Evolutionary conservation across 2,113 vertebrate species (phyloP), one percentile per base, ranked within the genome.

Genomic region (Callocephalon fimbriatum): DNA sequence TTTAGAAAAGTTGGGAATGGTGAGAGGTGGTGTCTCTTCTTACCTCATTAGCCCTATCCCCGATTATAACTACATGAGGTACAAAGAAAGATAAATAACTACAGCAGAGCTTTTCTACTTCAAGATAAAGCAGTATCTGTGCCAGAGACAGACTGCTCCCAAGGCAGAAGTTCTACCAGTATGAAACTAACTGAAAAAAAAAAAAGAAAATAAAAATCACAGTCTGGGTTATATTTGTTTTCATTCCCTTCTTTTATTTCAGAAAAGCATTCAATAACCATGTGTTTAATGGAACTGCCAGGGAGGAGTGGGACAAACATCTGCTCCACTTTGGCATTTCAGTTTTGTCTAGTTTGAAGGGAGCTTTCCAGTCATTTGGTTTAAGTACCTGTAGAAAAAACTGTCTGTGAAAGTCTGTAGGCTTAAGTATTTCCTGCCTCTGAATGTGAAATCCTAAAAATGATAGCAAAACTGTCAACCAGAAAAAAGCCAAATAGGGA

Each of bases 241-340:
- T 78, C 13, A 93, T 85, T 95, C 85, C 78, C 59, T 83, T 83
- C 54, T 70, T 79, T 56, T 40, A 82, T 25, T 67, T 50, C 25
- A 4, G 65, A 92, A 76, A 81, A 73, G 42, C 26, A 74, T 56
- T 65, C 50, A 50, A 73, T 79, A 93, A 80, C 63, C 32, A 63
- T 31, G 59, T 25, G 44, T 90, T 91, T 75, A 78, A 91, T 40
- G 32, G 74, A 93, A 88, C 13, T 86, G 56, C 44, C 25, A 47
- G 48, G 59, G 40, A 92, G 66, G 48, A 92, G 70, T 35, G 37
- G 65, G 83, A 65, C 90, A 95, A 93, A 95, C 76, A 88, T 72
- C 79, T 83, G 67, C 40, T 95, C 71, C 58, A 37, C 73, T 84
- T 67, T n/a, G 50, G 68, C 78, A 94, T 83, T 96, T 96, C 86